These are phyloP conservation scores for Ageneiosus marmoratus DNA, from an alignment of 2,113 vertebrate genomes.

Conservation along the genomic window DNA sequence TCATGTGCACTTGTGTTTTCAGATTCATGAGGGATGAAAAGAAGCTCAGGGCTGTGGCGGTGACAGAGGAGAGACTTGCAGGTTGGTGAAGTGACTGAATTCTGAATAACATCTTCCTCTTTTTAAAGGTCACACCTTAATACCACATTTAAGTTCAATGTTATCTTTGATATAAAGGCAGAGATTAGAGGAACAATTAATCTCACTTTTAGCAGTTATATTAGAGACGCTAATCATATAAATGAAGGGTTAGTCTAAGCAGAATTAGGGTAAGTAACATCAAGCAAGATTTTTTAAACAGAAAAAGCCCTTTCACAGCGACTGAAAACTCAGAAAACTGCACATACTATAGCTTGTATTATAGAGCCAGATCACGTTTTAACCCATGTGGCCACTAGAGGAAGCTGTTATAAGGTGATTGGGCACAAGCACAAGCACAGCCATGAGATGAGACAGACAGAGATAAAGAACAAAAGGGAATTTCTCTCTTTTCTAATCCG, in stretches of 20 bases:
- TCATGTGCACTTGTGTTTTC: conserved; percentile 7
- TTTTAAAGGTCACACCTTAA: not conserved
- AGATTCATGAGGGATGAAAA: conserved; percentile 5
- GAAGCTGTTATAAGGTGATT: conserved; percentile 50
- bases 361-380: not conserved
- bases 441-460: conserved; percentile 38
- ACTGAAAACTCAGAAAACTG: not conserved
- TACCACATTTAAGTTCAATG: not conserved
- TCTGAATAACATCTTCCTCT: conserved; percentile 41
- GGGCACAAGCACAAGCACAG: conserved; percentile 44
- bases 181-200: not conserved
- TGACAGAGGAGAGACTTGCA: conserved; percentile 12
- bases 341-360: not conserved
- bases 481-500: conserved; percentile 44
- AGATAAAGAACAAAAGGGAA: conserved; percentile 40
- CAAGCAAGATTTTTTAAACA: not conserved
- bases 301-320: not conserved
- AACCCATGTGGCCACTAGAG: conserved; percentile 41
- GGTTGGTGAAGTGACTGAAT: conserved; percentile 14
- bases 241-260: not conserved
- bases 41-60: conserved; percentile 11
- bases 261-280: not conserved
- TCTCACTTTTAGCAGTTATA: not conserved
- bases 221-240: not conserved
- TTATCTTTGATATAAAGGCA: not conserved